Percentiles rank a stretch among this genome's conserved stretches.
These are phyloP conservation scores for human (Homo sapiens) DNA, from an alignment of 2,113 vertebrate species.

Conservation along the genomic window GRCh38 chr4:92951001-92951500, in stretches of 20 bases:
- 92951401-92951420: too few relatives aligned
- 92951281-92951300: not conserved
- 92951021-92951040: not conserved
- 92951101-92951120: not conserved
- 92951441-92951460: too few relatives aligned
- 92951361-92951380: too few relatives aligned
- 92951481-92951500: too few relatives aligned
- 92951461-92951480: too few relatives aligned
- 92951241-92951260: not conserved
- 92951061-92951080: not conserved
- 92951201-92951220: not conserved
- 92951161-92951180: not conserved
- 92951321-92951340: not conserved
- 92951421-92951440: too few relatives aligned
- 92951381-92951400: too few relatives aligned
- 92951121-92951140: accelerated
- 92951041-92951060: not conserved
- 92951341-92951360: not conserved
- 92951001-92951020: not conserved
- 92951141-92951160: not conserved
- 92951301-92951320: not conserved
- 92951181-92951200: not conserved
- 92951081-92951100: not conserved
- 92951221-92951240: not conserved
- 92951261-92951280: not conserved